Base-by-base conservation (phyloP, 2,113 vertebrate genomes). In the Seriola dumerili region DNA sequence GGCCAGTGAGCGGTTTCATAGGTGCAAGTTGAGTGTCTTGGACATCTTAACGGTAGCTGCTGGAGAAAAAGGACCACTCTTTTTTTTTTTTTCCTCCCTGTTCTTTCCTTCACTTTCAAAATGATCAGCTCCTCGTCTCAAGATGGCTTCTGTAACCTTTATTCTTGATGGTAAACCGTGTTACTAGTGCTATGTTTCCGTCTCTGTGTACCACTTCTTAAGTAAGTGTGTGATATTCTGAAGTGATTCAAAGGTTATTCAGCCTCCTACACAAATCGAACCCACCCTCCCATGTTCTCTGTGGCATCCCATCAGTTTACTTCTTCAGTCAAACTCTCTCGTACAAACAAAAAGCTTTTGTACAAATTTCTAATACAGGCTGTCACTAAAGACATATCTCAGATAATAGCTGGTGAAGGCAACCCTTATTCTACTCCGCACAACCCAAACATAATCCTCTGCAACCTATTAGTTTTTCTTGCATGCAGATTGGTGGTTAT, bases 241-340 rank as follows among this genome's bases (percentile, higher is more conserved):
- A 74, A 64, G 67, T 78, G 63, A 79, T 68, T 88, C 0, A 84
- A 59, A 76, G 25, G 59, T 76, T 72, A 4, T 55, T 58, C 32
- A 72, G 12, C 59, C 65, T 72, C 78, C 81, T 44, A 76, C 75
- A 76, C 34, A 29, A 10, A 16, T 36, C 14, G 66, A 67, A 44
- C 40, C 23, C 34, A 81, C 73, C 62, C 46, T 65, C 25, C 34
- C 71, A 73, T 5, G 7, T 57, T 58, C 10, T 8, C 32, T 4
- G 7, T 58, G 29, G 5, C 67, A 50, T 59, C 44, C 17, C 54
- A 3, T 65, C 25, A 54, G 5, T 62, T 66, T 10, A 52, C 66
- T 36, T 54, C 63, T 61, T 21, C 25, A 25, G 23, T 64, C 42
- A 23, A 36, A 23, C 4, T 46, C 2, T 54, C 25, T 52, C 75